Base-by-base conservation (phyloP, 2,888 invertebrate genomes). In the Agonopterix heracliana region DNA sequence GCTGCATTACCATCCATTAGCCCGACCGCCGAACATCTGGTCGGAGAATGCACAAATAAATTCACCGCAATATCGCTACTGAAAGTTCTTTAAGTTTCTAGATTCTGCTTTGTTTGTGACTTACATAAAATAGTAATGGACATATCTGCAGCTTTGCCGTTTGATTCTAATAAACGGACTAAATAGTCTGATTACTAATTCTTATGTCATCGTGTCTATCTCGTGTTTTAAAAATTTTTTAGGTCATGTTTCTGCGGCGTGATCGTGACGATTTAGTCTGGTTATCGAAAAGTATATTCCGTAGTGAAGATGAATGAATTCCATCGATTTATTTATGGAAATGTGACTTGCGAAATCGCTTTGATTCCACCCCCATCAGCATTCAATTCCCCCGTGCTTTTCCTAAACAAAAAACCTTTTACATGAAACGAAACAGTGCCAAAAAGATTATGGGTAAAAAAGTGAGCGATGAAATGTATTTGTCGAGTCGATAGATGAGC, bases 1-100 rank as follows among this genome's bases (percentile, higher is more conserved):
- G 26, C 26, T 26, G 67, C 65, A 68, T 70, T 71, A 66, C 50
- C 14, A 53, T 63, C 56, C 63, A 71, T 72, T 68, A 64, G 58
- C 34, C 61, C 47, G 59, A 9, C n/a, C 60, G 7, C 26, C 26
- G 57, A 56, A 60, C 55, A 56, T 47, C 52, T 58, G 48, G 34
- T 41, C 35, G 34, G 36, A 26, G 40, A 49, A 49, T 49, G 45
- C 49, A 49, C 49, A 49, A 49, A 45, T 45, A 49, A 49, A 35
- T 12, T 34, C 13, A 14, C 14, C 12, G 44, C 17, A n/a, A 10
- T 11, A 11, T 10, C 9, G 34, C 44, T 9, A 12, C 26, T 44
- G 34, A 34, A 44, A 9, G 11, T 12, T 44, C 42, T 42, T 13
- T 4, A 43, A 9, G 12, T 35, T 44, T 34, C 38, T 40, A 40